Evolutionary conservation across 2,888 invertebrate genomes (phyloP), one percentile per base, ranked within the genome.

Genomic region (Pasiphila rectangulata): DNA sequence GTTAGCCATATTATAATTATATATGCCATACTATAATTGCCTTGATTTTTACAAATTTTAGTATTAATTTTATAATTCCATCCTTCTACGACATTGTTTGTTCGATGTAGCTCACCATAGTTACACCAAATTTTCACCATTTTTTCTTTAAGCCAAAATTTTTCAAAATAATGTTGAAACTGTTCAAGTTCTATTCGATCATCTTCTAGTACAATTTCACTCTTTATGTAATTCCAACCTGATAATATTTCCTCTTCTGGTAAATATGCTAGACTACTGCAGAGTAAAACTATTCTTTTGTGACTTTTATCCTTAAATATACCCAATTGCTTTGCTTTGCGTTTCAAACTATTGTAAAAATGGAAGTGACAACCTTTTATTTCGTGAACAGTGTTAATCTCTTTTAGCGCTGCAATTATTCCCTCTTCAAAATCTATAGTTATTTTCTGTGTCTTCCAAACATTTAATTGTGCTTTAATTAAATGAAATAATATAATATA

Each of bases 381-480:
- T 24, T 24, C 24, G 24, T 24, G 24, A 24, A n/a, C 24, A 24
- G 24, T 24, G 10, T 24, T 24, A 24, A 9, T 21, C 4, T 15
- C 13, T 34, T 7, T 12, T 30, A n/a, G 3, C 10, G 38, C 15
- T 30, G 4, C 19, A 24, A 32, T 12, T 23, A 4, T 24, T 5
- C 13, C 34, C 13, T 46, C 44, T 34, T 77, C 24, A 24, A 24
- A 24, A 24, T 24, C 24, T 24, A 24, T 24, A n/a, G 9, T 24
- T 24, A 24, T 24, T 24, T 24, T 7, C 7, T 23, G 23, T 7
- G 23, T 30, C 4, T 17, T 12, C n/a, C n/a, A n/a, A n/a, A n/a
- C n/a, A n/a, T n/a, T n/a, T n/a, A n/a, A n/a, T n/a, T n/a, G n/a
- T n/a, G n/a, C n/a, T n/a, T n/a, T n/a, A n/a, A n/a, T n/a, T n/a